Evolutionary conservation across 1,140 invertebrate species (phyloP), one percentile per base, ranked within the genome.

Genomic region (Homalodisca vitripennis): DNA sequence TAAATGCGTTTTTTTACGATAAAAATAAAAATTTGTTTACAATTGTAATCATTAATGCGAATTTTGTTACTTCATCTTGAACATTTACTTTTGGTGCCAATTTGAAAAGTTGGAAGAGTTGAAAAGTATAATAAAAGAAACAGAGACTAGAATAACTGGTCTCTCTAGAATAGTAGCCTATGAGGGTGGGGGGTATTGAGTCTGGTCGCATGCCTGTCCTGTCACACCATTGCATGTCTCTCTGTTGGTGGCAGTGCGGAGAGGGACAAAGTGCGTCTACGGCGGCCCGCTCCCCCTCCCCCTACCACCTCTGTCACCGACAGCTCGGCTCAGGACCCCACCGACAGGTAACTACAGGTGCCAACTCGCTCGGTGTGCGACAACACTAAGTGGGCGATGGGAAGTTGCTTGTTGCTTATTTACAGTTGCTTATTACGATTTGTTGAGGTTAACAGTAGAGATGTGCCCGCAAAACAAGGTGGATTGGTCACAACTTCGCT

Each of bases 211-310:
- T 55, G 51, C 69, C 34, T 48, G 24, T 27, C 57, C n/a, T 68
- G 47, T 68, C 46, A 66, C 48, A 24, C 31, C 63, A 31, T 70
- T 72, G 68, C 69, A 72, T 72, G 71, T 67, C 17, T 67, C 3
- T 67, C 22, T 57, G 53, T 30, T 55, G 66, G 31, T 63, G 32
- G 62, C 48, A 66, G 63, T 46, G 27, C 34, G 63, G 63, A 66
- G 63, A 66, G 63, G 30, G 63, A 66, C 3, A 31, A 47, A 24
- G 63, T 66, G 32, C 17, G 27, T 17, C 63, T 66, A 31, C 27
- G 63, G 26, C 17, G 63, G 63, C 32, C 63, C 1, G 32, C 63
- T 1, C 63, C 63, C 20, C 34, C 63, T 10, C 63, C 63, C 1
- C 63, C 32, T 13, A n/a, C 63, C 63, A 17, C 63, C 22, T 27